phyloP scores from a whole-genome alignment of 30 jellyfish, hydroid and myxozoan species.

The Turritopsis rubra region DNA sequence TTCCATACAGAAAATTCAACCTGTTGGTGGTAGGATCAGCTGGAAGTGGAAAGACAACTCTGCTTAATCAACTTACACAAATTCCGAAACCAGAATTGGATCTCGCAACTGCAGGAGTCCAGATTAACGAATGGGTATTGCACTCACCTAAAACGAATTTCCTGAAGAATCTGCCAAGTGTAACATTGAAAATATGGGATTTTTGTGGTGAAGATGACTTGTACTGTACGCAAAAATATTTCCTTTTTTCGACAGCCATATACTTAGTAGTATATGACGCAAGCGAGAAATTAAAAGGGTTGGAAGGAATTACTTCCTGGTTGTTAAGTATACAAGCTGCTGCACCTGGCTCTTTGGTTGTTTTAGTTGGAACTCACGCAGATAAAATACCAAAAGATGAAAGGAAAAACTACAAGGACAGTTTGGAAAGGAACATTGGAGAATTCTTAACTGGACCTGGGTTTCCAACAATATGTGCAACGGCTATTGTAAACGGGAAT shows the following conservation, averaged over 20 bases:
- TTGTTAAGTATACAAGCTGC: constrained; percentile 79
- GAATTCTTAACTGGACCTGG: constrained; percentile 68
- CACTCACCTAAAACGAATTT: neutral
- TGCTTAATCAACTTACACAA: constrained; percentile 62
- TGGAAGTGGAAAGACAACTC: constrained; percentile 77
- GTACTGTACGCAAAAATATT: constrained; percentile 81
- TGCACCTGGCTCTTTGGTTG: constrained; percentile 86
- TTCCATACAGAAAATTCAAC: constrained; percentile 76
- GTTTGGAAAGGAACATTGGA: constrained; percentile 13
- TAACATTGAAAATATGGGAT: constrained; percentile 79
- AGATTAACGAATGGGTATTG: constrained; percentile 57
- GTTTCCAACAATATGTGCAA: constrained; percentile 64
- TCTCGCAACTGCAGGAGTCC: constrained; percentile 82
- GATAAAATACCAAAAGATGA: constrained; percentile 39
- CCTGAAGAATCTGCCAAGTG: constrained; percentile 36
- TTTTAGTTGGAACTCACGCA: constrained; percentile 89
- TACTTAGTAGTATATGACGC: constrained; percentile 92
- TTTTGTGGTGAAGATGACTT: constrained; percentile 95
- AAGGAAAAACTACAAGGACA: constrained; percentile 7
- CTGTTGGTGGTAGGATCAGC: constrained; percentile 85
- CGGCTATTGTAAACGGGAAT: constrained; percentile 61
- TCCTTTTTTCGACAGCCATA: constrained; percentile 72
- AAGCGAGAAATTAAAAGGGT: constrained; percentile 56
- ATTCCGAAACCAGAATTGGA: constrained; percentile 37
- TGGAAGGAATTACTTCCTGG: constrained; percentile 85